Conservation (phyloP, 2,797 vertebrate genomes). For the Acrossocheilus wenchowensis region DNA sequence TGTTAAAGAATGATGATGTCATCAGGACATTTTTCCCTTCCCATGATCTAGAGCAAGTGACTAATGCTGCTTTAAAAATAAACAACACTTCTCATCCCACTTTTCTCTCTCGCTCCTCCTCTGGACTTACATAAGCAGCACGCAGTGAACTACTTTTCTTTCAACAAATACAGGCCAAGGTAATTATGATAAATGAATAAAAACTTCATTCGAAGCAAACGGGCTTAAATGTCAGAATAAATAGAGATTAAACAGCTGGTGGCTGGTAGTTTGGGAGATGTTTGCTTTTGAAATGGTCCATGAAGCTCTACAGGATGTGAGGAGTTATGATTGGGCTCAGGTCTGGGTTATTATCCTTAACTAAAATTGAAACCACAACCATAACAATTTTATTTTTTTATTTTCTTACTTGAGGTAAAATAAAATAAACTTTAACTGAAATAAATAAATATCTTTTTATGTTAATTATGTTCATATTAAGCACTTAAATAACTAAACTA, state of each 20-base stretch:
- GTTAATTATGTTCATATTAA: background rate
- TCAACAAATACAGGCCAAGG: background rate
- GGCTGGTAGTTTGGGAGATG: background rate
- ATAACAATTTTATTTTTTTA: background rate
- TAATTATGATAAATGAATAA: background rate
- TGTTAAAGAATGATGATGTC: slow-evolving; percentile 76
- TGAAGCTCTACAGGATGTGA: background rate
- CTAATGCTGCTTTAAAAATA: slow-evolving; percentile 62
- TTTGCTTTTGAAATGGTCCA: background rate
- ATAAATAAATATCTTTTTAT: background rate
- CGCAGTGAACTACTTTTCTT: slow-evolving; percentile 18
- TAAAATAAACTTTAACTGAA: background rate
- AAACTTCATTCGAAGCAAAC: background rate
- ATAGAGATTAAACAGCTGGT: background rate
- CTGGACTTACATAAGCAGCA: slow-evolving; percentile 73
- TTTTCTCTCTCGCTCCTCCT: slow-evolving; percentile 16
- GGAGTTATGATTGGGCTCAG: background rate
- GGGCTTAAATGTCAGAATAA: background rate
- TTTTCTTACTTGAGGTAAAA: no score
- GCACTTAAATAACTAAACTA: background rate
- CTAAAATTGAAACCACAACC: background rate
- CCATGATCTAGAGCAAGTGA: slow-evolving; percentile 61
- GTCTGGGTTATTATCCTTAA: background rate
- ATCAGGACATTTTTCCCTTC: slow-evolving; percentile 58
- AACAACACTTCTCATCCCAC: slow-evolving; percentile 55